phyloP scores from a whole-genome alignment of 1,140 invertebrate species.

The Macrobrachium rosenbergii region DNA sequence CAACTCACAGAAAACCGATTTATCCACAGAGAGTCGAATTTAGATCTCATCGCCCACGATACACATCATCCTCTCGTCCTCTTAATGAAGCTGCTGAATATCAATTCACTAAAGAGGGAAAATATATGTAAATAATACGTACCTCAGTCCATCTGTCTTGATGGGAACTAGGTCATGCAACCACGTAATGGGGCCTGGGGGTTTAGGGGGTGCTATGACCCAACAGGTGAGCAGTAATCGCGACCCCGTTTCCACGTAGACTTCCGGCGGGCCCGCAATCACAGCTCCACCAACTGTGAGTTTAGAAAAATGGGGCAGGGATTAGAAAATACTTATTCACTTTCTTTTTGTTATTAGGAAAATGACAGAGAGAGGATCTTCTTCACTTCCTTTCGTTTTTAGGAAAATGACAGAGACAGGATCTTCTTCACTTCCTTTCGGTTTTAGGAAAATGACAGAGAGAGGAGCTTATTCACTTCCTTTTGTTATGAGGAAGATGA shows the following conservation, averaged over 20 bases:
- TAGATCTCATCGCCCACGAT: too few relatives aligned
- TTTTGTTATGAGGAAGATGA: too few relatives aligned
- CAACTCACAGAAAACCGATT: not conserved
- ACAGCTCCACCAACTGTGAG: slow-evolving; percentile 40
- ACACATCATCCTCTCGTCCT: too few relatives aligned
- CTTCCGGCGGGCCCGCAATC: slow-evolving; percentile 48
- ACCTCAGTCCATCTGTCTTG: slow-evolving; percentile 28
- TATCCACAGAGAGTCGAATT: not conserved
- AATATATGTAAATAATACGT: not conserved
- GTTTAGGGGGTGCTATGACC: slow-evolving; percentile 47
- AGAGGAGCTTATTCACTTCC: too few relatives aligned
- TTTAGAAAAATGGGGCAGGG: not conserved
- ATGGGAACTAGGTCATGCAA: slow-evolving; percentile 35
- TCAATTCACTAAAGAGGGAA: not conserved
- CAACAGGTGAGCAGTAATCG: slow-evolving; percentile 59
- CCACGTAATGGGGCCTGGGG: slow-evolving; percentile 48
- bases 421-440: too few relatives aligned
- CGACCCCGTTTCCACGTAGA: slow-evolving; percentile 59
- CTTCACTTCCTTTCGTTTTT: too few relatives aligned
- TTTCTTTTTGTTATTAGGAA: too few relatives aligned
- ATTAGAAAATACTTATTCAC: too few relatives aligned
- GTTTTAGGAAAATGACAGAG: too few relatives aligned
- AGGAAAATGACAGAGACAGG: too few relatives aligned
- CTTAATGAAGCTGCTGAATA: not conserved
- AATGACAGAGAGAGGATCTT: too few relatives aligned